Evolutionary conservation across 2,888 invertebrate genomes (phyloP).

Genomic region (Byasa hedistus): DNA sequence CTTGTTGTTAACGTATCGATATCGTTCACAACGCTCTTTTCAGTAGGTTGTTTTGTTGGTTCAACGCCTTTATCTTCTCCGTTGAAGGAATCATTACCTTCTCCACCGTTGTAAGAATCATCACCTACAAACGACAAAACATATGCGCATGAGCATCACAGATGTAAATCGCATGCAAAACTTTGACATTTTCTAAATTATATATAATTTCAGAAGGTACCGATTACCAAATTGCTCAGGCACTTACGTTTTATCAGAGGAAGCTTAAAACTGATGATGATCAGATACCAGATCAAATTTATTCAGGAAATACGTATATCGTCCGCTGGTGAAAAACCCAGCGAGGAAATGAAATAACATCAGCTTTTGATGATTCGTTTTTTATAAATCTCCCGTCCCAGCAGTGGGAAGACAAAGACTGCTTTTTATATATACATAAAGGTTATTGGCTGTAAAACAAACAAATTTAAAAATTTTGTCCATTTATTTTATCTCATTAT

Average conservation of each 20-base stretch:
- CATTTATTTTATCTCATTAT: no score
- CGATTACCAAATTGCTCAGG: constrained; percentile 5
- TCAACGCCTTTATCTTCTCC: constrained; percentile 29
- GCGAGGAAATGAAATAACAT: no score
- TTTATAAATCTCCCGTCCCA: no score
- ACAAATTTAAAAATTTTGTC: no score
- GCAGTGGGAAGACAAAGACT: no score
- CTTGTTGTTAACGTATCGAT: constrained; percentile 50
- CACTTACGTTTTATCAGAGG: constrained; percentile 35
- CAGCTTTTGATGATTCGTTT: no score
- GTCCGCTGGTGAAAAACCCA: no score
- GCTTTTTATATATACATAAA: no score
- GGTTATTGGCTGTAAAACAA: no score
- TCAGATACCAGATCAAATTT: no score
- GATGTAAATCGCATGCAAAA: constrained; percentile 35
- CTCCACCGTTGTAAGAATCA: constrained; percentile 37
- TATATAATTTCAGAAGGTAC: not conserved
- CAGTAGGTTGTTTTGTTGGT: constrained; percentile 33
- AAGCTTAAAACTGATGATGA: not conserved
- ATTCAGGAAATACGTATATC: no score
- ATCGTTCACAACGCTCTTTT: constrained; percentile 40
- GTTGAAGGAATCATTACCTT: constrained; percentile 53
- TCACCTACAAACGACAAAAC: constrained; percentile 73
- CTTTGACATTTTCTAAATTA: constrained; percentile 1
- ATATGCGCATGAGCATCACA: constrained; percentile 46